Base-by-base conservation (phyloP, 1,140 invertebrate species). In the Drosophila grimshawi region DNA sequence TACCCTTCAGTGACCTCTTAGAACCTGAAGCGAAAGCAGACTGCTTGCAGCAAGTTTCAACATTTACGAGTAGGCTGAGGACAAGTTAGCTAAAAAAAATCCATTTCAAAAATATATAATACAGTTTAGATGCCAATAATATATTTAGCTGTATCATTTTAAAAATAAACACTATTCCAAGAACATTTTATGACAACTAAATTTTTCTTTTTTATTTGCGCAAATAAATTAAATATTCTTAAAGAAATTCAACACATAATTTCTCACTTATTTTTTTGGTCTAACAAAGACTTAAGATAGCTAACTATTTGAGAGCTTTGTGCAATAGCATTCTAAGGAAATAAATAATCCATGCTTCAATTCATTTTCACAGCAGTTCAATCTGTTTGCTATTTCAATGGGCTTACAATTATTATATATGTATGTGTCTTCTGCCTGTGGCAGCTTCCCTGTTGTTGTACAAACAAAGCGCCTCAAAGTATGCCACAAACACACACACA, bases 391-490 rank as follows among this genome's bases (percentile, higher is more conserved):
- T 5, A 19, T 32, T 59, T 59, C 29, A 41, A 35, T 59, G 56
- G 30, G 41, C 30, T 46, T 41, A 43, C 56, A 59, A 19, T 59
- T 59, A 45, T 45, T 59, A 19, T 59, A 33, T 46, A 11, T 5
- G 8, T 27, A 51, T 41, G 7, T 35, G 30, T 19, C 30, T 60
- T 37, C 57, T 60, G 33, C 35, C 56, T 59, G 35, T 53, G 19
- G 57, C 67, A n/a, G 39, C 33, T 35, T 37, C 10, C n/a, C n/a
- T 57, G 43, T 56, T 57, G 43, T 56, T 57, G 53, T 48, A 27
- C n/a, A 48, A 48, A 66, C 41, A 63, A 55, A 39, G 33, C 55
- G 60, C 53, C 55, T 45, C 10, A 55, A 55, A 64, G 68, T 33
- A 49, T 71, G 55, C 46, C 39, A 62, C 52, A 69, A 10, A 56